Evolutionary conservation across 1,140 invertebrate genomes (phyloP).

Genomic region (Nomia melanderi): DNA sequence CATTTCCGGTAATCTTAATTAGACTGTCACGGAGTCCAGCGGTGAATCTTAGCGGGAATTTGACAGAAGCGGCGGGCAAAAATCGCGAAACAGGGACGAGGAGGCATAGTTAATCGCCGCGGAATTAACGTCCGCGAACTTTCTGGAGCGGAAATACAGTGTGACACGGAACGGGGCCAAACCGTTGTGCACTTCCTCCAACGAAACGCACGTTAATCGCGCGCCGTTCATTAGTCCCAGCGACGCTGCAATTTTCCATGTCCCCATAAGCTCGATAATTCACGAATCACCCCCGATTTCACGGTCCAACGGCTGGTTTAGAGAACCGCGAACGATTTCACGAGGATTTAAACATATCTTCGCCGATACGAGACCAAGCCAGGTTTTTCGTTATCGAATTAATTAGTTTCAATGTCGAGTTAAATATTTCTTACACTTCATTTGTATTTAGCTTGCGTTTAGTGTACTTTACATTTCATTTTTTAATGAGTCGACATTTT

Average conservation of each 20-base stretch:
- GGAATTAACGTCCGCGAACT: background rate
- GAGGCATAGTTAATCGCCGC: background rate
- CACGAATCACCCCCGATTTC: conserved; percentile 2
- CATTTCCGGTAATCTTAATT: background rate
- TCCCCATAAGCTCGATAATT: conserved; percentile 1
- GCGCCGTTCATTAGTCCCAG: background rate
- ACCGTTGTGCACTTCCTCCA: background rate
- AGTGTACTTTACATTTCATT: too few species aligned
- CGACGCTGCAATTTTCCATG: background rate
- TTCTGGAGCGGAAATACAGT: conserved; percentile 4
- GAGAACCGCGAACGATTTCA: background rate
- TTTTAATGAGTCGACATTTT: too few species aligned
- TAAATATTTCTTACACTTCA: too few species aligned
- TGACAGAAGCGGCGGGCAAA: background rate
- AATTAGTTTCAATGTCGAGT: too few species aligned
- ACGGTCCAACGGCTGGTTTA: background rate
- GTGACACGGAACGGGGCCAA: conserved; percentile 2
- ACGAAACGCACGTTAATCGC: background rate
- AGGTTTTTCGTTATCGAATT: background rate
- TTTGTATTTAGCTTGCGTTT: too few species aligned
- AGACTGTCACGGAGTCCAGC: background rate
- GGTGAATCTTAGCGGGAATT: background rate
- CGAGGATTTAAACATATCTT: background rate
- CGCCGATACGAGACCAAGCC: background rate
- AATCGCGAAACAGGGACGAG: background rate